A percentile compares a stretch with the other conserved stretches of the same genome.
Evolutionary conservation across 2,888 invertebrate species (phyloP).

Genomic region (Watsonalla cultraria): DNA sequence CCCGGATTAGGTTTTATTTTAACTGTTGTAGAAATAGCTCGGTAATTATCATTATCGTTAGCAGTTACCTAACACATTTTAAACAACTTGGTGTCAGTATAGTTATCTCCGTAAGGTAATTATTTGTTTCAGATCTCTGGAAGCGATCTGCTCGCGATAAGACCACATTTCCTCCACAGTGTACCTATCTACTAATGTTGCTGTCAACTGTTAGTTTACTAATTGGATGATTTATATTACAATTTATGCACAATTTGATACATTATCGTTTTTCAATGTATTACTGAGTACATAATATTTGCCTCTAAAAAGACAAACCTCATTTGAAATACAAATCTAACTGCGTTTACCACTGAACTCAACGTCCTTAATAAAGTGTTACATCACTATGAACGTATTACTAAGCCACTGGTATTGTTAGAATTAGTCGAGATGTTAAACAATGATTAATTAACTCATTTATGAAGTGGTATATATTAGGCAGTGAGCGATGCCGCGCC

Average conservation of each 20-base stretch:
- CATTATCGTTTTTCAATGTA: no score
- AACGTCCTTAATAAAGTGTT: background rate
- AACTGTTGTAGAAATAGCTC: constrained; percentile 4
- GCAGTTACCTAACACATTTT: background rate
- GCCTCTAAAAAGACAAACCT: no score
- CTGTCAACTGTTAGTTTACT: no score
- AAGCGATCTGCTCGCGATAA: no score
- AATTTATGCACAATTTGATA: no score
- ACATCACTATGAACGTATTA: background rate
- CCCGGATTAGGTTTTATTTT: constrained; percentile 17
- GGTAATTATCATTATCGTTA: background rate
- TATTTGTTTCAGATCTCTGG: no score
- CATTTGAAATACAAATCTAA: background rate
- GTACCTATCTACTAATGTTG: no score
- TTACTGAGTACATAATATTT: no score
- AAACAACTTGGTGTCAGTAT: background rate
- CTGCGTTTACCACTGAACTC: background rate
- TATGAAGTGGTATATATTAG: constrained; percentile 45
- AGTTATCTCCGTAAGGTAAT: no score
- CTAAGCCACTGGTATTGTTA: constrained; percentile 9
- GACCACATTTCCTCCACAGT: no score
- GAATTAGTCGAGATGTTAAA: constrained; percentile 40
- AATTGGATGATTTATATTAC: no score
- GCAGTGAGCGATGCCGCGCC: constrained; percentile 19
- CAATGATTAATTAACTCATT: constrained; percentile 60